Base-by-base conservation (phyloP, 2,797 vertebrate genomes). In the Cuculus canorus region DNA sequence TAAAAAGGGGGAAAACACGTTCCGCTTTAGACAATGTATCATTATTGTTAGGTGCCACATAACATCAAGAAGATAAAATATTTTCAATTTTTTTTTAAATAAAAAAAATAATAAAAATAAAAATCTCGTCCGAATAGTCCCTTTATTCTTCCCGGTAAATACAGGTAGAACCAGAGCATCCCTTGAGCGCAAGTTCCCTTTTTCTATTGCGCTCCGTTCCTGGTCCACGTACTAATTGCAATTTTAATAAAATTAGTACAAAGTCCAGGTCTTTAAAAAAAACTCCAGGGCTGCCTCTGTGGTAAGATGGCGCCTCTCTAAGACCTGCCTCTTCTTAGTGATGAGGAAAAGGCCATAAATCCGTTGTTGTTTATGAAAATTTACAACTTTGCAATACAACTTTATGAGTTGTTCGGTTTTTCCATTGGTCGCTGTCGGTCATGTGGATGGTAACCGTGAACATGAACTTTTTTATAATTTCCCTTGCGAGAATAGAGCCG, bases 331-430 rank as follows among this genome's bases (percentile, higher is more conserved):
- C 98, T 98, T 98, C 98, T 98, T 98, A 97, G 98, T 98, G 98
- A 98, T 98, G 98, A 98, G 98, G 98, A 98, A 98, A 98, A 98
- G 97, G 98, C 98, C 99, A 99, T 99, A 99, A 99, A 99, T 99
- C 99, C 98, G 98, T 98, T 99, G 99, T 99, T 99, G 99, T 99
- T 99, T 99, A 99, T 99, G 99, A 99, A 99, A 99, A 99, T 99
- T 99, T 99, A 99, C 99, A 99, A 99, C 99, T 98, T 98, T 98
- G 98, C 99, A 98, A 98, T 98, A 98, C 98, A 99, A 99, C 98
- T 99, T 99, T 99, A 99, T 98, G 99, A 99, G 98, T 98, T 98
- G 96, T 94, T 98, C 97, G 97, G 97, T 97, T 97, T 95, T 98
- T 98, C 98, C 82, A 99, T 99, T 99, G 99, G 99, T 97, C 97